These are phyloP conservation scores for Apodemus agrarius DNA, from an alignment of 2,797 vertebrate genomes.

Conservation along the genomic window DNA sequence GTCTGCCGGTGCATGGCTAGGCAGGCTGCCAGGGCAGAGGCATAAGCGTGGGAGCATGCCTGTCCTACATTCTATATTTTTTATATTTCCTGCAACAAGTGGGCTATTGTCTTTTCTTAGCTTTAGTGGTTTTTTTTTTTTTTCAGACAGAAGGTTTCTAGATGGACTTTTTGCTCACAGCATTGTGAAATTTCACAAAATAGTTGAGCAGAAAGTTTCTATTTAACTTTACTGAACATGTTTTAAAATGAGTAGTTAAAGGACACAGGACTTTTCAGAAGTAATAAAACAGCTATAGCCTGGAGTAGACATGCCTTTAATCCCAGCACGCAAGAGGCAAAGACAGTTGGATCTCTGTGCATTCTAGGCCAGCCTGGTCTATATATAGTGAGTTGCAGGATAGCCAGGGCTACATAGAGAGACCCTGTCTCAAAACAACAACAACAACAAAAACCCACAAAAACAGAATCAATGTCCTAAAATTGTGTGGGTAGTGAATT, in stretches of 20 bases:
- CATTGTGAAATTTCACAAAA: slow-evolving; percentile 23
- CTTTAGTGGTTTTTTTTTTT: not conserved
- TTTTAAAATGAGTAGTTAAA: slow-evolving; percentile 17
- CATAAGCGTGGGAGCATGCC: no score
- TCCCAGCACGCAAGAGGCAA: not conserved
- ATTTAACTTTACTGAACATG: not conserved
- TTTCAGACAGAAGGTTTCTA: not conserved
- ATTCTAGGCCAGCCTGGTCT: not conserved
- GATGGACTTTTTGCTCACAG: not conserved
- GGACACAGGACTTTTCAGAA: not conserved
- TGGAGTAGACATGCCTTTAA: not conserved
- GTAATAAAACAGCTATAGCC: not conserved
- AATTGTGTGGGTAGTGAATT: not conserved
- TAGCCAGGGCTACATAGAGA: not conserved
- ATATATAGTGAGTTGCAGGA: not conserved
- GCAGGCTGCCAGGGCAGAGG: no score
- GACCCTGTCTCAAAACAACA: not conserved
- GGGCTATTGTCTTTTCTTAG: not conserved
- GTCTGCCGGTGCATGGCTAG: no score
- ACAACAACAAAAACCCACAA: not conserved
- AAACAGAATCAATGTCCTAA: not conserved
- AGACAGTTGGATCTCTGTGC: not conserved
- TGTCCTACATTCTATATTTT: no score
- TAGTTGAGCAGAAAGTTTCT: not conserved
- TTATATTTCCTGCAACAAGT: not conserved